Evolutionary conservation across 2,113 vertebrate species (phyloP).

Genomic region (Proteles cristata): DNA sequence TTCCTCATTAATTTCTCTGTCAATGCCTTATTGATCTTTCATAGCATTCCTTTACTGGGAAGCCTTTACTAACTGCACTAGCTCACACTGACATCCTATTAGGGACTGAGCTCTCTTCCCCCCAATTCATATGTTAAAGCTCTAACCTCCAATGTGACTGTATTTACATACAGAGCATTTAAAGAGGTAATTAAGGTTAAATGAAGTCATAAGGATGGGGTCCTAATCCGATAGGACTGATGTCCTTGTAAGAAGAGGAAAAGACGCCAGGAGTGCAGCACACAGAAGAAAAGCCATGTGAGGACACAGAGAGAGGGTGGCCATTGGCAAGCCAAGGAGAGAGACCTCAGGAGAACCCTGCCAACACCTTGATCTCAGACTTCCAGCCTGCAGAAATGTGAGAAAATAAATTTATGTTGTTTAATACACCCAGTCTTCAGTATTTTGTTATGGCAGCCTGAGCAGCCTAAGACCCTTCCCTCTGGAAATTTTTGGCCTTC

Average conservation of each 20-base stretch:
- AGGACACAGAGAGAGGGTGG: not conserved
- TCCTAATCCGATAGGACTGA: not conserved
- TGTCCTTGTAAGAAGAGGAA: not conserved
- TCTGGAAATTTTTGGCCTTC: not conserved
- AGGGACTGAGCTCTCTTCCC: not conserved
- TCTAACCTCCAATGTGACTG: not conserved
- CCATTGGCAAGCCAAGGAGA: not conserved
- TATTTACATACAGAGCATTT: not conserved
- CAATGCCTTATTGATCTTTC: not conserved
- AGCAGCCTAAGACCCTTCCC: not conserved
- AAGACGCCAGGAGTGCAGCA: too few relatives aligned
- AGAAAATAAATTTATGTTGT: not conserved
- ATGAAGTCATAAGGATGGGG: not conserved
- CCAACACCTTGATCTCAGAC: not conserved
- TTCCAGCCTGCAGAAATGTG: not conserved
- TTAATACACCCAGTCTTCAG: not conserved
- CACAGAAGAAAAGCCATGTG: not conserved
- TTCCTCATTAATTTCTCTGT: not conserved
- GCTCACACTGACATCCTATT: not conserved
- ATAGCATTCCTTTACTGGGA: not conserved
- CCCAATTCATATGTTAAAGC: not conserved
- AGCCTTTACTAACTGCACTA: not conserved
- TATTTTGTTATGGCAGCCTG: not conserved
- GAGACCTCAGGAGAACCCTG: not conserved
- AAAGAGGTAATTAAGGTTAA: not conserved